phyloP scores from a whole-genome alignment of 2,113 vertebrate genomes.

The Elgaria multicarinata region DNA sequence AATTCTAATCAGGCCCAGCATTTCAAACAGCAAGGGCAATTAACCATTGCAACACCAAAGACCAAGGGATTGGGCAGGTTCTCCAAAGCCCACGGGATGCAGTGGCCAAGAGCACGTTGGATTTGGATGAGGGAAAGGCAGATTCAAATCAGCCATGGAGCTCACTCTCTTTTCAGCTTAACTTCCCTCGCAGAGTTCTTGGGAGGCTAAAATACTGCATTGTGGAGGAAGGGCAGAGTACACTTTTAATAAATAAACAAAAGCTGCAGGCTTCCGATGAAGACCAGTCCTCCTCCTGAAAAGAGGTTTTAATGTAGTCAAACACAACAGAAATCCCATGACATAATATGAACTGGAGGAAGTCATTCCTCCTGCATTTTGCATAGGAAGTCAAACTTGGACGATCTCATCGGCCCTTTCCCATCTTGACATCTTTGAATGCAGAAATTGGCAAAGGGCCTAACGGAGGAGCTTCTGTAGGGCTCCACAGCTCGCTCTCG shows the following conservation, averaged over 20 bases:
- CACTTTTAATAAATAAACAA: neutral
- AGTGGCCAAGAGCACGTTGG: neutral
- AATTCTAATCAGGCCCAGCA: slow-evolving; percentile 24
- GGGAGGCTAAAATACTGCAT: neutral
- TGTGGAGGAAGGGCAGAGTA: neutral
- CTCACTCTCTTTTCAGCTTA: neutral
- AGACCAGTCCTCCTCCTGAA: neutral
- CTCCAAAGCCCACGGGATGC: neutral
- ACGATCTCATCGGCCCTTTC: slow-evolving; percentile 6
- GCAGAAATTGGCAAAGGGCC: neutral
- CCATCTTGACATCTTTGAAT: neutral
- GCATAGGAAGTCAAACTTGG: neutral
- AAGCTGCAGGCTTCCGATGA: neutral
- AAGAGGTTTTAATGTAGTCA: neutral
- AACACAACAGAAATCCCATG: neutral
- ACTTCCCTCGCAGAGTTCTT: neutral
- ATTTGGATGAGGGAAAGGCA: neutral
- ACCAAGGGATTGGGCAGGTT: no score
- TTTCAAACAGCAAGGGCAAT: slow-evolving; percentile 14
- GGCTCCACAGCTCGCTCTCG: rapidly evolving
- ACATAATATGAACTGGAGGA: neutral
- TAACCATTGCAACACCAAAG: neutral
- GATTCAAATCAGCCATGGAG: neutral
- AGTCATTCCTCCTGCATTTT: neutral
- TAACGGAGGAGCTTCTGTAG: neutral